Evolutionary conservation across 2,888 invertebrate species (phyloP).

Genomic region (Tetragonisca angustula): DNA sequence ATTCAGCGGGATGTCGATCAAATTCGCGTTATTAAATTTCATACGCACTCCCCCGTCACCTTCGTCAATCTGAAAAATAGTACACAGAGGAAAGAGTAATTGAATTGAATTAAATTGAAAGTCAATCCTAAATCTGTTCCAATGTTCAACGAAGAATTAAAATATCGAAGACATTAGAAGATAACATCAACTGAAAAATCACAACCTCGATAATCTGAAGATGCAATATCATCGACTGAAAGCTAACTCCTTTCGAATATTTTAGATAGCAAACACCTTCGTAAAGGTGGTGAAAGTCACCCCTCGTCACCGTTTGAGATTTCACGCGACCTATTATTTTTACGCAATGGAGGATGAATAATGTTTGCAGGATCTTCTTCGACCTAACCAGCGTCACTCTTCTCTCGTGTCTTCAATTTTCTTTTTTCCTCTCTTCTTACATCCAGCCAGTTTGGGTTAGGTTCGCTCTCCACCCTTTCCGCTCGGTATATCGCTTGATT

Average conservation of each 20-base stretch:
- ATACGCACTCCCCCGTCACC: too few species aligned
- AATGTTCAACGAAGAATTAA: too few species aligned
- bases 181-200: too few species aligned
- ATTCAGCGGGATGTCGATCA: too few species aligned
- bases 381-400: constrained; percentile 20
- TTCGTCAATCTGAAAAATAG: too few species aligned
- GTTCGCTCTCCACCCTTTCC: not conserved
- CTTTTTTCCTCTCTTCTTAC: not conserved
- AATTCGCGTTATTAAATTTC: too few species aligned
- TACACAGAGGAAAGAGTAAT: too few species aligned
- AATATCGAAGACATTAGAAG: too few species aligned
- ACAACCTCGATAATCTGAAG: too few species aligned
- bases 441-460: not conserved
- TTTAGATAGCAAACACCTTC: not conserved
- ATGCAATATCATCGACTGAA: too few species aligned
- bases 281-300: not conserved
- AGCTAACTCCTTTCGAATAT: not conserved
- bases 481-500: constrained; percentile 9
- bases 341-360: constrained; percentile 77
- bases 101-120: too few species aligned
- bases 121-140: too few species aligned
- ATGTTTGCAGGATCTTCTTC: constrained; percentile 60
- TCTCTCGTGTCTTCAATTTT: not conserved
- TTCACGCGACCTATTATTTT: constrained; percentile 76
- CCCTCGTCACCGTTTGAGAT: constrained; percentile 46